Evolutionary conservation across 2,797 vertebrate genomes (phyloP).

Genomic region (Lindbergichthys nudifrons): DNA sequence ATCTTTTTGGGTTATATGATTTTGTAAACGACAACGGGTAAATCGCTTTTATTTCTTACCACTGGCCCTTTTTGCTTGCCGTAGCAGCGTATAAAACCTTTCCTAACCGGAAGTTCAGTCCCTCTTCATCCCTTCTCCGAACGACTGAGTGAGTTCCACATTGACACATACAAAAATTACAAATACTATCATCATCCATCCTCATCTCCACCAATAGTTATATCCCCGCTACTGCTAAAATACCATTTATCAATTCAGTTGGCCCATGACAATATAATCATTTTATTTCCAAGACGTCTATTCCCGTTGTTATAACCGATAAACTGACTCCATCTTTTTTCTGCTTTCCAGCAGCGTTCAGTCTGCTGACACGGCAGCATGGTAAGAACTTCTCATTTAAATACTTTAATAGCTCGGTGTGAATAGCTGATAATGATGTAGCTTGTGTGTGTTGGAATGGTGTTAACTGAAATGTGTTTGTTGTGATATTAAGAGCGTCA

Average conservation of each 20-base stretch:
- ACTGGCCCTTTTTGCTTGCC: slow-evolving; percentile 64
- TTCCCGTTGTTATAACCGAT: not conserved
- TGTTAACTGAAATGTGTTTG: accelerated
- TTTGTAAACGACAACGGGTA: not conserved
- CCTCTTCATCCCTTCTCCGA: slow-evolving; percentile 71
- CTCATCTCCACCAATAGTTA: not conserved
- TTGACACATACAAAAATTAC: slow-evolving; percentile 5
- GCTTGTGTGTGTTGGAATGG: accelerated
- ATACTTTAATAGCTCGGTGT: accelerated
- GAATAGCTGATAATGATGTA: accelerated
- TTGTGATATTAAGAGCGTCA: accelerated
- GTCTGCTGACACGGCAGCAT: slow-evolving; percentile 77
- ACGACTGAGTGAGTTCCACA: slow-evolving; percentile 62
- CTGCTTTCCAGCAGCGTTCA: slow-evolving; percentile 61
- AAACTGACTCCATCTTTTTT: slow-evolving; percentile 51
- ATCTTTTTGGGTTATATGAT: no score
- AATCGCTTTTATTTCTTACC: not conserved
- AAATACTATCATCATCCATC: slow-evolving; percentile 77
- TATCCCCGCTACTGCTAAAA: accelerated
- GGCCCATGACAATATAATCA: accelerated
- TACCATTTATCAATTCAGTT: accelerated
- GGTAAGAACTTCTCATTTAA: slow-evolving; percentile 67
- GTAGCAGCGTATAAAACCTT: slow-evolving; percentile 57
- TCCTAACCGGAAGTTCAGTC: slow-evolving; percentile 83
- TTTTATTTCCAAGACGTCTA: slow-evolving; percentile 7